Evolutionary conservation across 2,888 invertebrate genomes (phyloP).

Genomic region (Nebria salina): DNA sequence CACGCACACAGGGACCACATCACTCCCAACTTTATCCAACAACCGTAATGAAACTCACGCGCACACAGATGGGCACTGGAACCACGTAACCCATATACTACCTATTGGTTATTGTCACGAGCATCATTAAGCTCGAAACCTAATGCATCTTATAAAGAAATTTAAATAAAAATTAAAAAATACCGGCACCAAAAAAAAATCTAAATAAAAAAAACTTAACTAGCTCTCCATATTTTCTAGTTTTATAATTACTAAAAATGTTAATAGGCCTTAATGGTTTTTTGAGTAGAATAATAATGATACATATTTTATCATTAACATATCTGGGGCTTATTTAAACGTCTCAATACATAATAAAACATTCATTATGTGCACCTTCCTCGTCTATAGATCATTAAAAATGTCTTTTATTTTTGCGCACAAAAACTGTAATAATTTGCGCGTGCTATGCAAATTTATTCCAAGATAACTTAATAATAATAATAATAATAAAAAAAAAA

Average conservation of each 20-base stretch:
- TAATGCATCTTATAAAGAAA: neutral
- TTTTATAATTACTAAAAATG: neutral
- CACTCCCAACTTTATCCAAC: neutral
- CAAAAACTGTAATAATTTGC: conserved; percentile 12
- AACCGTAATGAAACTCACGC: neutral
- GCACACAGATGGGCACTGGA: neutral
- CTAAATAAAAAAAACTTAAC: neutral
- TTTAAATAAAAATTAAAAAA: neutral
- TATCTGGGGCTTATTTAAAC: neutral
- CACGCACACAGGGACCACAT: neutral
- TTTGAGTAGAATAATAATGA: neutral
- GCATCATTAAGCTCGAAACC: too few species aligned
- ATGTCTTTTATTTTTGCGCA: neutral
- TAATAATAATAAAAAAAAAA: neutral
- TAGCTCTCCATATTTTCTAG: neutral
- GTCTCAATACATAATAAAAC: neutral
- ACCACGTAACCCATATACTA: neutral
- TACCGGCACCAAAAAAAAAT: neutral
- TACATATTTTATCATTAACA: neutral
- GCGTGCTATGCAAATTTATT: conserved; percentile 35
- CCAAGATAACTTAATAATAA: conserved; percentile 16
- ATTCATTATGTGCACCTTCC: neutral
- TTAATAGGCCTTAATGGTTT: neutral
- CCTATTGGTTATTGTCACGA: neutral
- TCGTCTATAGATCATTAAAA: neutral